Evolutionary conservation across 2,797 vertebrate genomes (phyloP), one percentile per base, ranked within the genome.

Genomic region (Diplodus puntazzo): DNA sequence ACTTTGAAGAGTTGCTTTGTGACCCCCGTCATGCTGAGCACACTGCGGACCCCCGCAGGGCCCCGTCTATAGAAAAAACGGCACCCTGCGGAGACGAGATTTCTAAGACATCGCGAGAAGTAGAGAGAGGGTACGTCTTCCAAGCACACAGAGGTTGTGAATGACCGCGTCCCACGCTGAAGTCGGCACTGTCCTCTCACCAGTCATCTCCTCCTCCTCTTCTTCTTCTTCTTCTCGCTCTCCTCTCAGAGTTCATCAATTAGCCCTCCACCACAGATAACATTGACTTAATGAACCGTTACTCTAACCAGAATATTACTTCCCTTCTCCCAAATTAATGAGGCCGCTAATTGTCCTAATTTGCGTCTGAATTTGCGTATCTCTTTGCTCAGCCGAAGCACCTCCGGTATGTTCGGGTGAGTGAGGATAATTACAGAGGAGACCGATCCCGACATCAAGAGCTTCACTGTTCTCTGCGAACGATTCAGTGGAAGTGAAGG

Each of bases 321-420:
- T 94, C 93, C 89, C 85, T 88, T 89, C 86, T 75, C 87, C 83
- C 67, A 90, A 93, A 94, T 93, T 94, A 95, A 96, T 92, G 94
- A 94, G 87, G 90, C 92, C 69, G 69, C 86, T 94, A 94, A 95
- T 95, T 93, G 92, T 80, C 75, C 89, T 94, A 89, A 95, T 94
- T 95, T 93, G 89, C 73, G 85, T 73, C 45, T 91, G 87, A 90
- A 93, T 39, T 39, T 39, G 39, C 39, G 9, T 39, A 73, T 82
- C 75, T 73, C 84, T 83, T 52, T 77, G 82, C 81, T 79, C 87
- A 66, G 74, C 64, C 59, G 79, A 88, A 78, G 69, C 89, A 90
- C 91, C 89, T 92, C 92, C 88, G 82, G 83, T 88, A 77, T 92
- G 93, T 94, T 43, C 70, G 92, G 92, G 90, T 92, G 89, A 80